Base-by-base conservation (phyloP, 2,888 invertebrate genomes). In the Trissolcus brochymenae region DNA sequence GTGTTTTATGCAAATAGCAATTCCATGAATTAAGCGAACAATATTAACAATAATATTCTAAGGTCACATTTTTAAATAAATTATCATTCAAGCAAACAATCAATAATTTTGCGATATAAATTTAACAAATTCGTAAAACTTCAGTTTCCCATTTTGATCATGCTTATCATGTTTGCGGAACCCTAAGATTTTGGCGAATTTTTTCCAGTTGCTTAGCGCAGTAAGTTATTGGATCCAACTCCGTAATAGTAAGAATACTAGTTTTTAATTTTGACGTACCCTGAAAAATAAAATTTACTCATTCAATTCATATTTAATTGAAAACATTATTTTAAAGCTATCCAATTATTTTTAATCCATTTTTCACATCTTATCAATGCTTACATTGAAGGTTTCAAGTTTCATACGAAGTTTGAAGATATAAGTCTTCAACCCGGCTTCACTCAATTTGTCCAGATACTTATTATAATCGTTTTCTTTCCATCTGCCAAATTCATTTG, bases 331-430 rank as follows among this genome's bases (percentile, higher is more conserved):
- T 19, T 2, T 19, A 2, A 19, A 19, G 2, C 19, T 19, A 19
- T 19, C 19, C 19, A 19, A n/a, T n/a, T 19, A 19, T 19, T 29
- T 29, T 29, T 6, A 29, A 29, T 29, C 4, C 6, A 29, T 25
- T 54, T 11, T 29, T 17, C 1, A 54, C n/a, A 1, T 25, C 17
- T 40, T 35, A 13, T 35, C 1, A 49, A 71, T 66, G 91, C 93
- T 92, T 90, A 96, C 98, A 87, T 96, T 98, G 87, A 94, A 99
- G 9, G 93, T 94, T 90, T 99, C 99, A 90, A 95, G 92, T 90
- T 96, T 97, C 35, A 95, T 94, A 68, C 98, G 91, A 82, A 98
- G 91, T 88, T 95, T 96, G 87, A 98, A 95, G 35, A 95, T 91
- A 85, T 93, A 96, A 0, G 93, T 92, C 84, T 93, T 94, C 89